phyloP scores from a whole-genome alignment of 1,140 invertebrate genomes.

The Armadillidium nasatum region DNA sequence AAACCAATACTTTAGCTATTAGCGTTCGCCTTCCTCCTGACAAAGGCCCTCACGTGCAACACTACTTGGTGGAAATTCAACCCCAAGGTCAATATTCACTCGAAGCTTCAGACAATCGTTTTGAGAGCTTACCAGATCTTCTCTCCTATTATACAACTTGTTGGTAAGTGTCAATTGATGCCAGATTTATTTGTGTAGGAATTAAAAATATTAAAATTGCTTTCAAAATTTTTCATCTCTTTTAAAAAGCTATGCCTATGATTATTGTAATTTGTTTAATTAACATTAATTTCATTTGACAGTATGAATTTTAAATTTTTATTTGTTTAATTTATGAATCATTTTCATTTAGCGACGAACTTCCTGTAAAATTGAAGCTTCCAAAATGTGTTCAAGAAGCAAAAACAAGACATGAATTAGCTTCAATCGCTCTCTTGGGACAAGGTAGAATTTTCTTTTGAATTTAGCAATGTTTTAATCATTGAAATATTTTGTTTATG shows the following conservation, averaged over 20 bases:
- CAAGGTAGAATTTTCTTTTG: conserved; percentile 58
- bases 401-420: conserved; percentile 80
- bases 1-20: conserved; percentile 86
- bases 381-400: conserved; percentile 77
- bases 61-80: conserved; percentile 79
- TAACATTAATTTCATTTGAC: background rate
- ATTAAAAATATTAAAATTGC: no score
- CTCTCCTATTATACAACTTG: conserved; percentile 89
- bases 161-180: conserved; percentile 60
- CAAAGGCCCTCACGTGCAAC: conserved; percentile 85
- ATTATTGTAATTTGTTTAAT: background rate
- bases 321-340: background rate
- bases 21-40: conserved; percentile 80
- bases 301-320: background rate
- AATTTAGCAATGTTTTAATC: conserved; percentile 22
- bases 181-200: no score
- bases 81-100: conserved; percentile 59
- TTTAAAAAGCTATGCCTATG: no score
- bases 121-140: conserved; percentile 81
- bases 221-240: no score
- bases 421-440: conserved; percentile 80
- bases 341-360: conserved; percentile 70
- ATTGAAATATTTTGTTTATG: conserved; percentile 14
- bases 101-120: conserved; percentile 87
- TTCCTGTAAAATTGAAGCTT: conserved; percentile 82